A percentile compares a stretch with the other conserved stretches of the same genome.
Evolutionary conservation across 2,113 vertebrate species (phyloP).

Genomic region (Penelope pileata): DNA sequence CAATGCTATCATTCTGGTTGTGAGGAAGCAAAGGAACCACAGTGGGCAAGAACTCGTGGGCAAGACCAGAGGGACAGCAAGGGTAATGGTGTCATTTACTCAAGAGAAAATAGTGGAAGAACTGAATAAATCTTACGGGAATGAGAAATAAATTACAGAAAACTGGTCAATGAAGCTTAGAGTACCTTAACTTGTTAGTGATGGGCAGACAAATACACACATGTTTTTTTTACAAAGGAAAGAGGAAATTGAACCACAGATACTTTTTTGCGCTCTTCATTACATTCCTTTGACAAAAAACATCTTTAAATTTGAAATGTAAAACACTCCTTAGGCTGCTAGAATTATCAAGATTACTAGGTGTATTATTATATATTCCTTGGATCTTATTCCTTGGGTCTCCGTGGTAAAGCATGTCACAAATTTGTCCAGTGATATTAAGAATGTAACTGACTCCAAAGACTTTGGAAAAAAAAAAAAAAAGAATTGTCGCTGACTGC

Average conservation of each 20-base stretch:
- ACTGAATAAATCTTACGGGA: not conserved
- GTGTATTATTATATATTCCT: not conserved
- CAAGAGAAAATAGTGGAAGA: not conserved
- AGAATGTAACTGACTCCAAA: not conserved
- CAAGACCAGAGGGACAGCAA: not conserved
- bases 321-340: not conserved
- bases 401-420: not conserved
- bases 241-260: not conserved
- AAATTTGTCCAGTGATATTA: not conserved
- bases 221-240: not conserved
- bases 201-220: not conserved
- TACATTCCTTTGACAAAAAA: not conserved
- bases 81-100: not conserved
- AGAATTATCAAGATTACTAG: not conserved
- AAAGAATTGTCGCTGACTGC: not conserved
- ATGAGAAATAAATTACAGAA: not conserved
- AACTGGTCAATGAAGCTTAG: not conserved
- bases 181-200: not conserved
- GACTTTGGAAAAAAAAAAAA: not conserved
- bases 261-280: not conserved
- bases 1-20: not conserved
- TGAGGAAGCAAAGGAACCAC: not conserved
- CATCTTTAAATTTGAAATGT: not conserved
- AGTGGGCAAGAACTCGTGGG: not conserved
- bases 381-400: not conserved